These are phyloP conservation scores for Staurois parvus DNA, from an alignment of 2,797 vertebrate genomes.

Conservation along the genomic window DNA sequence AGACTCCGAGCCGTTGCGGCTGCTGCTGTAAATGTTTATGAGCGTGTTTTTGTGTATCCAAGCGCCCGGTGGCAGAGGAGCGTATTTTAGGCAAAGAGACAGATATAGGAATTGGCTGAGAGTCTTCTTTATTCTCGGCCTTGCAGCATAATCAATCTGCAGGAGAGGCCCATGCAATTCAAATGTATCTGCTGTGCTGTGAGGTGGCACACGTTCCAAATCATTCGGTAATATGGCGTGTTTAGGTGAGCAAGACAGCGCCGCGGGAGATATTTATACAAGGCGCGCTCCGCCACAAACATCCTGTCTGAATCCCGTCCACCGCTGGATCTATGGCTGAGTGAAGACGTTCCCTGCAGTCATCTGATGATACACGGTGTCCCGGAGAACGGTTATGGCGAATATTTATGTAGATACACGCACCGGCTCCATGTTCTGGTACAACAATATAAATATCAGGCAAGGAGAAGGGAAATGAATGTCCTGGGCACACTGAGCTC, in stretches of 20 bases:
- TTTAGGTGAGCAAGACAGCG: constrained; percentile 32
- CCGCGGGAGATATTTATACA: constrained; percentile 38
- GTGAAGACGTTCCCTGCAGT: constrained; percentile 20
- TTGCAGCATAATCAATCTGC: constrained; percentile 50
- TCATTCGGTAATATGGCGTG: constrained; percentile 50
- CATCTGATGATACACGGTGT: constrained; percentile 10
- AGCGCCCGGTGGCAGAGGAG: constrained; percentile 8
- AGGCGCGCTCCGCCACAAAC: constrained; percentile 17
- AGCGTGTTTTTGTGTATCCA: constrained; percentile 4
- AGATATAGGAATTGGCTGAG: constrained; percentile 55
- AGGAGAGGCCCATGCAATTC: constrained; percentile 26
- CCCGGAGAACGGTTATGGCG: background rate
- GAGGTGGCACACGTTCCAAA: constrained; percentile 45
- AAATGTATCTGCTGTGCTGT: constrained; percentile 33
- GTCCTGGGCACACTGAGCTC: background rate
- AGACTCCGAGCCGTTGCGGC: background rate
- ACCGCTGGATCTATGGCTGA: constrained; percentile 5
- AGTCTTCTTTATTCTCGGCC: constrained; percentile 28
- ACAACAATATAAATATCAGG: background rate
- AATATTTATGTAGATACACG: background rate
- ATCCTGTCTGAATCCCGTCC: constrained; percentile 12
- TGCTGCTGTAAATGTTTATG: constrained; percentile 2
- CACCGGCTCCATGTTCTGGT: background rate
- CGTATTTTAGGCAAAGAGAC: constrained; percentile 38
- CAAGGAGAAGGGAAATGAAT: background rate